Evolutionary conservation across 2,797 vertebrate genomes (phyloP).

Genomic region (Lophotriccus pileatus): DNA sequence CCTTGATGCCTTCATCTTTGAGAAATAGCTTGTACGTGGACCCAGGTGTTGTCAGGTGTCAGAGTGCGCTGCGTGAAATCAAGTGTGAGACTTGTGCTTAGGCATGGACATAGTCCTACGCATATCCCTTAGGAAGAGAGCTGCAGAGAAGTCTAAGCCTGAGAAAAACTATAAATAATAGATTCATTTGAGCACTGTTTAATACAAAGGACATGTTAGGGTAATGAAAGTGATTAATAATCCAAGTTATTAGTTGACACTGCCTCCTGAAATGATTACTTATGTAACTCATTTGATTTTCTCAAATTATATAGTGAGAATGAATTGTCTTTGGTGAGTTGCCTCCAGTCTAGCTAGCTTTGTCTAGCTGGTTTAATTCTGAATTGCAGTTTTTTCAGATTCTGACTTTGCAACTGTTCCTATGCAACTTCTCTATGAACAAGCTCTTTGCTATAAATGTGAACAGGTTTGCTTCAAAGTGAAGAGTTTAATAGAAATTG

Average conservation of each 20-base stretch:
- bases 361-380: background rate
- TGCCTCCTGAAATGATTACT: background rate
- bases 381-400: background rate
- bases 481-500: background rate
- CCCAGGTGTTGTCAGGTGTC: background rate
- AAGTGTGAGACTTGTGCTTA: background rate
- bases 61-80: background rate
- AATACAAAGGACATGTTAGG: background rate
- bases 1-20: background rate
- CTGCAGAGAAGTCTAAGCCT: background rate
- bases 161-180: background rate
- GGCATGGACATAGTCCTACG: background rate
- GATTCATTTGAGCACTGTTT: background rate
- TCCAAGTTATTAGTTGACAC: background rate
- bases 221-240: slow-evolving; percentile 13
- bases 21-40: background rate
- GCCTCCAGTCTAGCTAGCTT: background rate
- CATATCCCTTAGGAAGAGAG: background rate
- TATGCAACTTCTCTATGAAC: background rate
- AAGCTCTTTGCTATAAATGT: background rate
- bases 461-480: background rate
- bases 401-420: background rate
- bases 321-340: background rate
- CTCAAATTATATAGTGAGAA: background rate
- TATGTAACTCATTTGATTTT: background rate